phyloP scores from a whole-genome alignment of 2,113 vertebrate species.

The Macroglossus sobrinus region DNA sequence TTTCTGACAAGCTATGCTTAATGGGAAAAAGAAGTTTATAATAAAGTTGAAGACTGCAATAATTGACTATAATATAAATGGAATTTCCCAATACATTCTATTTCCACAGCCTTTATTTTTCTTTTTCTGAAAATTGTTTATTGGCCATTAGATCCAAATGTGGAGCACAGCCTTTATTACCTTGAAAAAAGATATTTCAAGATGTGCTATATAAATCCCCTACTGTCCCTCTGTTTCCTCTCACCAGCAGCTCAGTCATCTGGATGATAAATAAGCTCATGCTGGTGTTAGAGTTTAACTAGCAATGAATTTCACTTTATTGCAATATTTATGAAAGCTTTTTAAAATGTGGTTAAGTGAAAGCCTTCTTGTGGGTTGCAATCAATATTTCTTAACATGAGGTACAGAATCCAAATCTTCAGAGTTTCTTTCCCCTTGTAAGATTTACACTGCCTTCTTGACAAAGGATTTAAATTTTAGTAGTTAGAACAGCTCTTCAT shows the following conservation, averaged over 20 bases:
- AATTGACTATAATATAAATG: conserved; percentile 73
- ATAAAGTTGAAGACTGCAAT: conserved; percentile 70
- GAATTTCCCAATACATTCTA: conserved; percentile 61
- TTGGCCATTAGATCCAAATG: conserved; percentile 75
- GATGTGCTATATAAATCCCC: conserved; percentile 73
- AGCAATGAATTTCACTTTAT: conserved; percentile 81
- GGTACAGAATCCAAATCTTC: conserved; percentile 37
- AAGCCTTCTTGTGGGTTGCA: conserved; percentile 67
- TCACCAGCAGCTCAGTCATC: conserved; percentile 66
- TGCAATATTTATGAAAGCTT: conserved; percentile 82
- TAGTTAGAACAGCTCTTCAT: not conserved
- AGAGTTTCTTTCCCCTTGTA: not conserved
- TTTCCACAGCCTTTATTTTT: conserved; percentile 71
- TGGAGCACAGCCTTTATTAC: conserved; percentile 72
- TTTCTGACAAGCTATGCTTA: conserved; percentile 69
- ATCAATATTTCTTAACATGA: conserved; percentile 75
- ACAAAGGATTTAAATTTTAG: not conserved
- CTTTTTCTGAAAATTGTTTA: conserved; percentile 71
- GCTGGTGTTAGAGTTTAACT: conserved; percentile 76
- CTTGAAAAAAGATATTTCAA: conserved; percentile 78
- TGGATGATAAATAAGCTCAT: conserved; percentile 79
- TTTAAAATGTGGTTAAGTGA: conserved; percentile 75
- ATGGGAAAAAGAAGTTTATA: conserved; percentile 62
- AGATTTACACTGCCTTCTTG: not conserved
- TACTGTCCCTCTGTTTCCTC: conserved; percentile 49